Conservation (phyloP, 1,140 invertebrate genomes). For the Achatina immaculata region DNA sequence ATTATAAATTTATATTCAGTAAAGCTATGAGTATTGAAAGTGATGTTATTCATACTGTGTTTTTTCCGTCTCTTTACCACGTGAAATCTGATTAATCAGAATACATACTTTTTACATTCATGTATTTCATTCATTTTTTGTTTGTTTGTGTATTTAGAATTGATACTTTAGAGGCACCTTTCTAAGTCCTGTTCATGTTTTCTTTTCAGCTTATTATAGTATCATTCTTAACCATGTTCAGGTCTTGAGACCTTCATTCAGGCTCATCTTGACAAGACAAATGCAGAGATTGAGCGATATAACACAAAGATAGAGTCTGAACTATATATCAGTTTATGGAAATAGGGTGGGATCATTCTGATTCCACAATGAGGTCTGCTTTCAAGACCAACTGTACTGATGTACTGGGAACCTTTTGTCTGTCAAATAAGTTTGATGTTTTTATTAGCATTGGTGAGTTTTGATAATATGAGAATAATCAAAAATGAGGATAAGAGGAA, state of each 20-base stretch:
- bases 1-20: too few relatives aligned
- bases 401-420: background rate
- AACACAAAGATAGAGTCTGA: conserved; percentile 54
- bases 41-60: too few relatives aligned
- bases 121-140: too few relatives aligned
- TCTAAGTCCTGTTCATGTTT: too few relatives aligned
- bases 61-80: too few relatives aligned
- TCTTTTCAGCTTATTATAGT: background rate
- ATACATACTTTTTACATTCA: too few relatives aligned
- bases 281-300: conserved; percentile 53
- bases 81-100: too few relatives aligned
- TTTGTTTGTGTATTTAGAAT: too few relatives aligned
- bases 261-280: conserved; percentile 53
- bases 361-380: background rate
- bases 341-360: conserved; percentile 2
- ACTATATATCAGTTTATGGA: conserved; percentile 56
- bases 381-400: conserved; percentile 1
- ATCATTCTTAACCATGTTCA: conserved; percentile 30
- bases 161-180: too few relatives aligned
- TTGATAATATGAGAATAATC: background rate
- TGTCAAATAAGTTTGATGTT: background rate
- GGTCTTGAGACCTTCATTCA: conserved; percentile 57
- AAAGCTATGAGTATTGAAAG: too few relatives aligned
- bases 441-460: background rate
- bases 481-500: too few relatives aligned